Percentiles rank a stretch among this genome's conserved stretches.
These are phyloP conservation scores for Syndactyla subalaris DNA, from an alignment of 2,797 vertebrate genomes.

Conservation along the genomic window DNA sequence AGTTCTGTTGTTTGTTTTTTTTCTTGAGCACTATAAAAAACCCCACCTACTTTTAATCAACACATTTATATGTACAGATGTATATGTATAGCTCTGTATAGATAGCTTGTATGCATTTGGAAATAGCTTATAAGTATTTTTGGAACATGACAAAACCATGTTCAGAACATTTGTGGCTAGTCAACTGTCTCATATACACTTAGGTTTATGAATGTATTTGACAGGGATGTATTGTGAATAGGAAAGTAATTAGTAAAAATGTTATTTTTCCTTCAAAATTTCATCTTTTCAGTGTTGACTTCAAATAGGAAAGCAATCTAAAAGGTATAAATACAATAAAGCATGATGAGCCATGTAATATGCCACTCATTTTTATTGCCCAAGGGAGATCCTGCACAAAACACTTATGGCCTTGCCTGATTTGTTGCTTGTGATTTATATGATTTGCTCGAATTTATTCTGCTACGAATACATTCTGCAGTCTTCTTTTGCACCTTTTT, in stretches of 20 bases:
- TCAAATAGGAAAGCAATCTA: neutral
- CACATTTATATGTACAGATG: neutral
- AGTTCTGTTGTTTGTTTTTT: neutral
- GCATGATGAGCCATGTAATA: neutral
- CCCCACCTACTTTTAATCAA: neutral
- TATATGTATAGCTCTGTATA: neutral
- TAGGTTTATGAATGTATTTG: neutral
- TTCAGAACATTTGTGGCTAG: neutral
- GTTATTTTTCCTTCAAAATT: neutral
- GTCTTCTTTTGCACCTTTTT: neutral
- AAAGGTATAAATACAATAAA: conserved; percentile 20
- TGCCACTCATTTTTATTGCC: neutral
- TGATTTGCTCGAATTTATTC: neutral
- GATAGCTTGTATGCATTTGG: neutral
- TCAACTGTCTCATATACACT: neutral
- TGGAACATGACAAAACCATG: neutral
- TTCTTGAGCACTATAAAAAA: neutral
- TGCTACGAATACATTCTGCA: neutral
- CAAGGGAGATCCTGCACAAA: neutral
- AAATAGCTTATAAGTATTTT: neutral
- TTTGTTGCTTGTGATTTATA: neutral
- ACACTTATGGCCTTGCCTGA: neutral
- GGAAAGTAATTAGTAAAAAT: neutral
- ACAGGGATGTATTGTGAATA: neutral
- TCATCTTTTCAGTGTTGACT: neutral